Conservation (phyloP, 2,888 invertebrate genomes). For the Xanthorhoe spadicearia region DNA sequence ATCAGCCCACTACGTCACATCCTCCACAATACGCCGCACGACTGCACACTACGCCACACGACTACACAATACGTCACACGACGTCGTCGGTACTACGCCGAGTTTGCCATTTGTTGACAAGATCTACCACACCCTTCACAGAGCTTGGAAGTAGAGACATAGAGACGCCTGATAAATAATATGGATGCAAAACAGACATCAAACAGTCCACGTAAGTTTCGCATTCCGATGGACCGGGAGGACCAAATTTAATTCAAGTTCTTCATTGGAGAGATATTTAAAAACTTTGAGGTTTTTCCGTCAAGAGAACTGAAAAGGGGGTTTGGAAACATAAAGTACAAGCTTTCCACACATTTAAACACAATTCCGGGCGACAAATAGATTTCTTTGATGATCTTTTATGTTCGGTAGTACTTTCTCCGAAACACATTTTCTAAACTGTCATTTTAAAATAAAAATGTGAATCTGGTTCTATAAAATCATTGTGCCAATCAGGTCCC, state of each 20-base stretch:
- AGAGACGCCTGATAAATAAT: neutral
- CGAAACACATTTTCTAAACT: too few relatives aligned
- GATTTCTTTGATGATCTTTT: neutral
- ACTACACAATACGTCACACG: neutral
- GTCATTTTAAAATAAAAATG: neutral
- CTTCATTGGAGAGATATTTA: too few relatives aligned
- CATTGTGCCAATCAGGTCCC: neutral
- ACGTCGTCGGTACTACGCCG: neutral
- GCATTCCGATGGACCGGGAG: neutral
- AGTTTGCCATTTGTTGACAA: constrained; percentile 11
- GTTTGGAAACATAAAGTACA: too few relatives aligned
- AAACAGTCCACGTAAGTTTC: too few relatives aligned
- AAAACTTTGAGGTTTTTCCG: too few relatives aligned
- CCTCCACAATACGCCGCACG: neutral
- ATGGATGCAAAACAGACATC: too few relatives aligned
- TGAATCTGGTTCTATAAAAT: neutral
- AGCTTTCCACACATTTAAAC: too few relatives aligned
- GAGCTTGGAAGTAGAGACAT: neutral
- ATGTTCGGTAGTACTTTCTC: too few relatives aligned
- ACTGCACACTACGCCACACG: neutral
- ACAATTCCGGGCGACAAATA: neutral
- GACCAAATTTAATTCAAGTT: too few relatives aligned
- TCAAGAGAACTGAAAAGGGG: too few relatives aligned
- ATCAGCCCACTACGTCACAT: neutral
- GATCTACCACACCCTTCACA: constrained; percentile 3